Evolutionary conservation across 2,797 vertebrate genomes (phyloP).

Genomic region (Zenarchopterus dispar): DNA sequence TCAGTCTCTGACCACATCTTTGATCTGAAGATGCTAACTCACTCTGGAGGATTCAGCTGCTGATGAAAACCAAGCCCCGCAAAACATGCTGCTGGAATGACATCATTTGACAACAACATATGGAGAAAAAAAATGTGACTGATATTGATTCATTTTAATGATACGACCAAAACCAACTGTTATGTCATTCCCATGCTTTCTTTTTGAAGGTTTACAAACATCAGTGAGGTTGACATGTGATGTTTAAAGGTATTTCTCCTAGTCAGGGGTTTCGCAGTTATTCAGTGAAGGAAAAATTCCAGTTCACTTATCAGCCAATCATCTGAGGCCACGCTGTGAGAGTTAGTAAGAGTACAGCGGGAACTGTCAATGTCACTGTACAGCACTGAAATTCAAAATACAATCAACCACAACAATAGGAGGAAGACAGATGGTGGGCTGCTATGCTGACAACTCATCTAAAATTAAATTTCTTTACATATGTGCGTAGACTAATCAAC

Average conservation of each 20-base stretch:
- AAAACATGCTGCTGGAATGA: not conserved
- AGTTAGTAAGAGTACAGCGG: slow-evolving; percentile 15
- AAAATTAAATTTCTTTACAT: slow-evolving; percentile 28
- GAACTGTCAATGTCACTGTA: slow-evolving; percentile 14
- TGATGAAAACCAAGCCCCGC: slow-evolving; percentile 23
- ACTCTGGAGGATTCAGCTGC: slow-evolving; percentile 32
- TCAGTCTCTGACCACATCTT: slow-evolving; percentile 48
- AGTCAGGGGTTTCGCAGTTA: too few species aligned
- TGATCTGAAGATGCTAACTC: slow-evolving; percentile 47
- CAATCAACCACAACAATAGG: slow-evolving; percentile 68
- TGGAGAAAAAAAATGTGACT: not conserved
- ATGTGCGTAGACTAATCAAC: slow-evolving; percentile 22
- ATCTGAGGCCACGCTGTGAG: slow-evolving; percentile 17
- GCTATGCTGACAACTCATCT: slow-evolving; percentile 21
- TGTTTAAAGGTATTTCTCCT: not conserved
- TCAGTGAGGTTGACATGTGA: not conserved
- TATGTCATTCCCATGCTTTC: not conserved
- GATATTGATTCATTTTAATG: not conserved
- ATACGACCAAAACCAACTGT: not conserved
- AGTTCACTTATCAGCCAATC: slow-evolving; percentile 32
- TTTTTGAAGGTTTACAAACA: not conserved
- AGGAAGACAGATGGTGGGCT: slow-evolving; percentile 65
- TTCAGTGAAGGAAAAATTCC: not conserved
- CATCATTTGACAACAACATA: slow-evolving; percentile 5
- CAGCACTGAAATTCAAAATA: slow-evolving; percentile 58